These are phyloP conservation scores for Drosophila bunnanda DNA, from an alignment of 2,888 invertebrate genomes.

Conservation along the genomic window DNA sequence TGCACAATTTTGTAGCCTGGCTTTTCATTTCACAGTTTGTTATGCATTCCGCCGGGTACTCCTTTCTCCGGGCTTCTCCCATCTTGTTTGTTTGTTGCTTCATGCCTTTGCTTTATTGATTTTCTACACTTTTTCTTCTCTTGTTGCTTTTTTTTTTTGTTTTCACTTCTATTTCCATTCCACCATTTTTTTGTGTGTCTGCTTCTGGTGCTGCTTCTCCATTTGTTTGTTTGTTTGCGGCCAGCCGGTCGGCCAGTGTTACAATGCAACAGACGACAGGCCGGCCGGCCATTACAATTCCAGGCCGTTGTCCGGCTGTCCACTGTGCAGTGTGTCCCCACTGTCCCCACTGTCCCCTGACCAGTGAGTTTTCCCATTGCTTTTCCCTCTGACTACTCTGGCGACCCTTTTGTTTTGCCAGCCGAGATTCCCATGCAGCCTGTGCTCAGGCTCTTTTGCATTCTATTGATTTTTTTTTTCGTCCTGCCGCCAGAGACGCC, in stretches of 20 bases:
- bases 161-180: slow-evolving; percentile 58
- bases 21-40: slow-evolving; percentile 56
- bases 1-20: slow-evolving; percentile 48
- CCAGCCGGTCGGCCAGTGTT: slow-evolving; percentile 76
- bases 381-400: slow-evolving; percentile 4
- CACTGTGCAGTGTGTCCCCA: neutral
- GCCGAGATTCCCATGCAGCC: slow-evolving; percentile 53
- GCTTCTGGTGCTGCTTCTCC: slow-evolving; percentile 27
- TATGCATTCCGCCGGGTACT: slow-evolving; percentile 45
- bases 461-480: slow-evolving; percentile 74
- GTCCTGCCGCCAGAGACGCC: slow-evolving; percentile 53
- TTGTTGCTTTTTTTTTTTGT: slow-evolving; percentile 18
- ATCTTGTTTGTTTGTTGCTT: slow-evolving; percentile 50
- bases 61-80: slow-evolving; percentile 22
- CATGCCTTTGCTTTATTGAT: slow-evolving; percentile 70
- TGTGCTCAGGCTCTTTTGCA: slow-evolving; percentile 51
- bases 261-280: slow-evolving; percentile 75
- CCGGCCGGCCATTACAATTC: slow-evolving; percentile 49
- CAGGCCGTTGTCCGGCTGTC: slow-evolving; percentile 24
- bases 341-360: neutral
- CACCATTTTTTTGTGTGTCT: slow-evolving; percentile 28
- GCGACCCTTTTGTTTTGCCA: slow-evolving; percentile 42
- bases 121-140: slow-evolving; percentile 44
- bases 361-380: slow-evolving; percentile 35
- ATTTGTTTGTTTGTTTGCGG: slow-evolving; percentile 69